Evolutionary conservation across 2,888 invertebrate genomes (phyloP), one percentile per base, ranked within the genome.

Genomic region (Macaria notata): DNA sequence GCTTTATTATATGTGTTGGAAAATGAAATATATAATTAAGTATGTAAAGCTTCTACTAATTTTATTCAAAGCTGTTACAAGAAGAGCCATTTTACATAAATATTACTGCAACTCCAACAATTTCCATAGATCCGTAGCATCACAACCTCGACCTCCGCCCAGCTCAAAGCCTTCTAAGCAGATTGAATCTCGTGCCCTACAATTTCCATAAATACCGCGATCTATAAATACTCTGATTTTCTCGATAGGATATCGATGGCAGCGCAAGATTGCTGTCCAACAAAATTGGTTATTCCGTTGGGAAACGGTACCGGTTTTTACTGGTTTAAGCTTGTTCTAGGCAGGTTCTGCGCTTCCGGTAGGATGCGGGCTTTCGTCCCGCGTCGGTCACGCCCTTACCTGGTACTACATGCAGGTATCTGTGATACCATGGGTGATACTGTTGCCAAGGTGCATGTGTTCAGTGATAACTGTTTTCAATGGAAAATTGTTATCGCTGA

Each of bases 201-300:
- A 56, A 59, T 59, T 59, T 54, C 54, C 54, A 54, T 56, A 56
- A 56, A 54, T 56, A 52, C 33, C 55, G 31, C 29, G n/a, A 42
- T 41, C 57, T 42, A 53, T 57, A 52, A 58, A 53, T 58, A 54
- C 52, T 48, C 41, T 38, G 42, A 63, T 44, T 49, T 57, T 46
- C 50, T 52, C 50, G 54, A 60, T 56, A 58, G 49, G 54, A 56
- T 62, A 65, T 66, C 62, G 51, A 61, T 63, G 53, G 61, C 62
- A 62, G 58, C 66, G 67, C 66, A 45, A 65, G 67, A 63, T 66
- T 68, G 68, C 66, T 65, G 65, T 62, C 65, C 71, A 73, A 76
- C 68, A 69, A 76, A 83, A 78, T 79, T 75, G 73, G 74, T 72
- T 76, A 78, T 81, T 82, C 81, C 81, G 83, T 78, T 82, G 76